Percentiles rank a stretch among this genome's conserved stretches.
These are phyloP conservation scores for Nerophis lumbriciformis DNA, from an alignment of 2,113 vertebrate species.

Conservation along the genomic window DNA sequence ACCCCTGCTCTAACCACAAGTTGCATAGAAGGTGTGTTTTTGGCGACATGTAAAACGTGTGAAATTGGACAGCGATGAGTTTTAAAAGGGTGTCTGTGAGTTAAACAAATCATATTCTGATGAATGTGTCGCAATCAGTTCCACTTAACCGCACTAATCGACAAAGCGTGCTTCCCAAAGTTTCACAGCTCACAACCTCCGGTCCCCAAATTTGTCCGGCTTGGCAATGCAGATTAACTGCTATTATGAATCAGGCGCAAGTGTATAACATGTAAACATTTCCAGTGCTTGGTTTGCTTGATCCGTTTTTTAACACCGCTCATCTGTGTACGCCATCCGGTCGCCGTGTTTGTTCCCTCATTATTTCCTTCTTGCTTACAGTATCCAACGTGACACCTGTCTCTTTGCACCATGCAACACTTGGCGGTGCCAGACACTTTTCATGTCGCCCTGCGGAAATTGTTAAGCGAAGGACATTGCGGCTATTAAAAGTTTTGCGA, in stretches of 20 bases:
- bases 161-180: slow-evolving; percentile 35
- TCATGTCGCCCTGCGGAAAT: slow-evolving; percentile 3
- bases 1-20: too few relatives aligned
- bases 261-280: not conserved
- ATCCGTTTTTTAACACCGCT: slow-evolving; percentile 1
- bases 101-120: slow-evolving; percentile 27
- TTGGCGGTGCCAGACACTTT: slow-evolving; percentile 14
- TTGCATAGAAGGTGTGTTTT: too few relatives aligned
- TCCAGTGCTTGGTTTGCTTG: slow-evolving; percentile 28
- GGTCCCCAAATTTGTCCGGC: slow-evolving; percentile 14
- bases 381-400: slow-evolving; percentile 7
- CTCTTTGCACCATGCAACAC: slow-evolving; percentile 3
- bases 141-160: slow-evolving; percentile 28
- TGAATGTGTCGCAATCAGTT: slow-evolving; percentile 45
- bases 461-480: slow-evolving; percentile 1
- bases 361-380: slow-evolving; percentile 14
- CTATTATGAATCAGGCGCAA: slow-evolving; percentile 23
- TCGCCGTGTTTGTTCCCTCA: slow-evolving; percentile 5
- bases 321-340: not conserved
- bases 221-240: slow-evolving; percentile 16
- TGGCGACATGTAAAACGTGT: too few relatives aligned
- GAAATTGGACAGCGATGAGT: not conserved
- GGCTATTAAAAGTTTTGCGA: slow-evolving; percentile 36
- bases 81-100: slow-evolving; percentile 7
- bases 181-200: slow-evolving; percentile 18